Conservation (phyloP, 2,113 vertebrate species). For the Phalacrocorax carbo region DNA sequence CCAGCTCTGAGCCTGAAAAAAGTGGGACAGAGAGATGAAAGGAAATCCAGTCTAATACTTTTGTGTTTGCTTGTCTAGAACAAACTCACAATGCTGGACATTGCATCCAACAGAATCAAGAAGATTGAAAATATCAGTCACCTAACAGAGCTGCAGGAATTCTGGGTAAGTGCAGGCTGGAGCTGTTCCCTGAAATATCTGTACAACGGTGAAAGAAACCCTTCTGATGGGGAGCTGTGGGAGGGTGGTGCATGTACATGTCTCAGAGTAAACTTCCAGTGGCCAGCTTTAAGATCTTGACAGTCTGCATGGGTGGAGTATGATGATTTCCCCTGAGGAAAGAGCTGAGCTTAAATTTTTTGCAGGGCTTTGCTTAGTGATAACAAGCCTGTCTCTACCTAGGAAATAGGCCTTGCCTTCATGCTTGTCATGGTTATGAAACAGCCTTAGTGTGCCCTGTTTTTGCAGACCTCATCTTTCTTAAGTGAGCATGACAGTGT, state of each 20-base stretch:
- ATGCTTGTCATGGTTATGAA: background rate
- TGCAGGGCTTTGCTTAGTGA: background rate
- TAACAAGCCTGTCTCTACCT: background rate
- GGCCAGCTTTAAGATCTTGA: background rate
- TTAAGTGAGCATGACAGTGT: background rate
- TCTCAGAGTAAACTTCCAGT: background rate
- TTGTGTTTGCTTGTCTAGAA: slow-evolving; percentile 80
- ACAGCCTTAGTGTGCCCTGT: background rate
- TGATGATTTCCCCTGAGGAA: background rate
- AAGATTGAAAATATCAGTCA: slow-evolving; percentile 96
- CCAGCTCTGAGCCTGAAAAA: background rate
- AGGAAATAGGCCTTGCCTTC: background rate
- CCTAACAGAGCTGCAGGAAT: slow-evolving; percentile 95
- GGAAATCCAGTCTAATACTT: background rate
- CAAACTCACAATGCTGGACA: slow-evolving; percentile 96
- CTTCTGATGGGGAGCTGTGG: background rate
- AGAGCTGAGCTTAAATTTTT: background rate
- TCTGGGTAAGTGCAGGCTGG: slow-evolving; percentile 83
- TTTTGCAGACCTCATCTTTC: background rate
- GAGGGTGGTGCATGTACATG: rapidly evolving
- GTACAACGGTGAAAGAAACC: background rate
- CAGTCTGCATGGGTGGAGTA: background rate
- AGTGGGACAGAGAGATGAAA: background rate
- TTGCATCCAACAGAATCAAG: slow-evolving; percentile 94
- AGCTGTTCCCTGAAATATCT: background rate